These are phyloP conservation scores for Lasioglossum baleicum DNA, from an alignment of 1,140 invertebrate genomes.

Conservation along the genomic window DNA sequence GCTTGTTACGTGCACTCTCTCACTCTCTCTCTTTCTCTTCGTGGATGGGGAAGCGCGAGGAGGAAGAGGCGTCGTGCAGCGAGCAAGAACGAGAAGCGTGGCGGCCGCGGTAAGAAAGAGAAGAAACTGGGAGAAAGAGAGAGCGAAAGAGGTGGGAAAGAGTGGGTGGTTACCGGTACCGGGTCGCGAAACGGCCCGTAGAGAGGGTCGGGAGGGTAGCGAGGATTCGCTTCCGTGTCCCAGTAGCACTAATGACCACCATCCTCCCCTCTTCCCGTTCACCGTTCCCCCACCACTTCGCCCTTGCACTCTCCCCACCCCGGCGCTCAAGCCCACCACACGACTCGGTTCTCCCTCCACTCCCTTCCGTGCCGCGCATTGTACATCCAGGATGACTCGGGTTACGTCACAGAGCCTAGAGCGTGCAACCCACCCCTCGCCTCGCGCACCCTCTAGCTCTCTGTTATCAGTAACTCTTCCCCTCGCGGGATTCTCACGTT, in stretches of 20 bases:
- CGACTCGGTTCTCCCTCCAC: slow-evolving; percentile 5
- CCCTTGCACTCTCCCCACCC: slow-evolving; percentile 47
- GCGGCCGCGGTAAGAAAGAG: neutral
- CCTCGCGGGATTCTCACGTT: neutral
- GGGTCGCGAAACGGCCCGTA: slow-evolving; percentile 38
- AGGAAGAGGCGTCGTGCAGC: too few relatives aligned
- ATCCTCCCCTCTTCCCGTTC: slow-evolving; percentile 42
- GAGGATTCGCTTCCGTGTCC: slow-evolving; percentile 67
- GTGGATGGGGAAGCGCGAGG: neutral
- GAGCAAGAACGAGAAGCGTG: neutral
- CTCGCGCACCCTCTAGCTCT: neutral
- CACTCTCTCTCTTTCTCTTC: too few relatives aligned
- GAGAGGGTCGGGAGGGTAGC: slow-evolving; percentile 21
- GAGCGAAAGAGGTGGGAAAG: slow-evolving; percentile 47
- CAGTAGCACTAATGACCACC: slow-evolving; percentile 72
- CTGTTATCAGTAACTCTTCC: neutral
- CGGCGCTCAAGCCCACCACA: neutral
- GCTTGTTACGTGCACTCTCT: too few relatives aligned
- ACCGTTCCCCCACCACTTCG: slow-evolving; percentile 23
- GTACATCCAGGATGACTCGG: slow-evolving; percentile 55
- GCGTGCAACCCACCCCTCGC: slow-evolving; percentile 25
- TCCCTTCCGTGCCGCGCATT: slow-evolving; percentile 14
- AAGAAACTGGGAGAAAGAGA: slow-evolving; percentile 1
- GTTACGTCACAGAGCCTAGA: slow-evolving; percentile 62
- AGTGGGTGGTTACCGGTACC: slow-evolving; percentile 42